A percentile compares a stretch with the other conserved stretches of the same genome.
Evolutionary conservation across 2,797 vertebrate genomes (phyloP).

Genomic region (Capromys pilorides): DNA sequence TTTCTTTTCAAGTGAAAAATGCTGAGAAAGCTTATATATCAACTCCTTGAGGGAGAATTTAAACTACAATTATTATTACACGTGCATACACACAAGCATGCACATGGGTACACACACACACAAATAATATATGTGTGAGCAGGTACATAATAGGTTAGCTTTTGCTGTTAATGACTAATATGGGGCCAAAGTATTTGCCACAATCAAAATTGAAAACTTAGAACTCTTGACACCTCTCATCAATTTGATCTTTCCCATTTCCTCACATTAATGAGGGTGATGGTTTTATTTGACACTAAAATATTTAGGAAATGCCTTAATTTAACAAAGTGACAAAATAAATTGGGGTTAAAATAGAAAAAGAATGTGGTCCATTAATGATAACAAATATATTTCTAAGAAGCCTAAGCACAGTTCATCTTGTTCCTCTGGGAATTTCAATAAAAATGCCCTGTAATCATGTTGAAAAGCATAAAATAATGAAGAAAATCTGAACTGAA

Average conservation of each 20-base stretch:
- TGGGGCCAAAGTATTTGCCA: slow-evolving; percentile 20
- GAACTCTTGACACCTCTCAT: slow-evolving; percentile 70
- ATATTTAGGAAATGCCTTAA: slow-evolving; percentile 74
- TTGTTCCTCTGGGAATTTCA: neutral
- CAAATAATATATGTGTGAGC: neutral
- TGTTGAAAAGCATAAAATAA: slow-evolving; percentile 35
- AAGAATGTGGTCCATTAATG: slow-evolving; percentile 42
- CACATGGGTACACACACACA: neutral
- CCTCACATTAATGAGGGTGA: slow-evolving; percentile 71
- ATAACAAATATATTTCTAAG: slow-evolving; percentile 62
- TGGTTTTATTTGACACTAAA: slow-evolving; percentile 73
- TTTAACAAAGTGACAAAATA: slow-evolving; percentile 70
- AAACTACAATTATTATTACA: neutral
- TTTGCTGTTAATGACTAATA: slow-evolving; percentile 54
- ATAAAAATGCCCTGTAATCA: slow-evolving; percentile 33
- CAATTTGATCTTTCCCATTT: slow-evolving; percentile 74
- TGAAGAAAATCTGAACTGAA: slow-evolving; percentile 23
- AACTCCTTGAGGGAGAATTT: neutral
- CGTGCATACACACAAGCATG: no score
- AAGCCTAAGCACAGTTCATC: slow-evolving; percentile 29
- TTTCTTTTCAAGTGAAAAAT: slow-evolving; percentile 62
- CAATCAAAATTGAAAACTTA: slow-evolving; percentile 70
- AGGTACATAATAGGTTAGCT: neutral
- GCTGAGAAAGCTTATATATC: slow-evolving; percentile 44
- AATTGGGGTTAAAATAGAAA: slow-evolving; percentile 65